Base-by-base conservation (phyloP, 2,888 invertebrate species). In the Drosophila gaucha region DNA sequence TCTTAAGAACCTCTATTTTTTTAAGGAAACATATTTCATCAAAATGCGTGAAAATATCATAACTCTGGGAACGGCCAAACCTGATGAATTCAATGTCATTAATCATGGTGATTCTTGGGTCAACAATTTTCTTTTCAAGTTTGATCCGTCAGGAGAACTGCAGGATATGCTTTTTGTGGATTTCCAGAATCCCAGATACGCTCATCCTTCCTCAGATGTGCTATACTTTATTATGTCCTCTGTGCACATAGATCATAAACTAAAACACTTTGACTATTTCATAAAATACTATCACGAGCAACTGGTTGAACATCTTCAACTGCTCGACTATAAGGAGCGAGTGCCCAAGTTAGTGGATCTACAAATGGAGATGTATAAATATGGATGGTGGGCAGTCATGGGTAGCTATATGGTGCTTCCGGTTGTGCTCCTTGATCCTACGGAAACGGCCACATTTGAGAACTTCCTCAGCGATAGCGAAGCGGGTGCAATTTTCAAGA, bases 91-190 rank as follows among this genome's bases (percentile, higher is more conserved):
- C 6, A 88, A 83, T 77, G 87, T 80, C 0, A 41, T 91, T 0
- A 80, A 70, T 47, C 91, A 91, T 59, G 91, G 91, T 0, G 90
- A 90, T 52, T 83, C 78, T 22, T 90, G 90, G 90, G 73, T 76
- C 16, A 90, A 90, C 41, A 91, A 91, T 63, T 57, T 90, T 3
- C 85, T 91, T 26, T 91, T 91, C 31, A 83, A 89, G 28, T 64
- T 80, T 18, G 74, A 70, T 24, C 24, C 63, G 82, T 2, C 74
- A 80, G n/a, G 30, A 5, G 14, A 46, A 4, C 8, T 84, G 1
- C 35, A 65, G 1, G 89, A 91, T n/a, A 78, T 88, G 35, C 18
- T 83, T 0, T 88, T 89, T 41, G 88, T 91, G 24, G 91, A 91
- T 33, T 90, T 89, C 46, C 91, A 91, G 73, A 76, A 88, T 51